Evolutionary conservation across 2,888 invertebrate species (phyloP), one percentile per base, ranked within the genome.

Genomic region (Philereme transversata): DNA sequence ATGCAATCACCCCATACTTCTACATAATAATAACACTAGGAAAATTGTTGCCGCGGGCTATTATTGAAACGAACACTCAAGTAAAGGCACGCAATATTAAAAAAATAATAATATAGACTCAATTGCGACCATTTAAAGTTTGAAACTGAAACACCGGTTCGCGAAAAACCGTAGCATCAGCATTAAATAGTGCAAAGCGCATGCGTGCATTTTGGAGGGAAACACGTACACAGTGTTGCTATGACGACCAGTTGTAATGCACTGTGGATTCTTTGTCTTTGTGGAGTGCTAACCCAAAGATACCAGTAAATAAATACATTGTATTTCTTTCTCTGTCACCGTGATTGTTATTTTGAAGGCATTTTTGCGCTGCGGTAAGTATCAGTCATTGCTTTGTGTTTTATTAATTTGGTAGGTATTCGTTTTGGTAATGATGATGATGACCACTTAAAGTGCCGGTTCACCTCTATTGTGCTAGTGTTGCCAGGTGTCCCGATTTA

Each of bases 151-250:
- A 22, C 22, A 22, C 1, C 22, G 22, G 1, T 22, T 46, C 34
- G 46, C 55, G 10, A 38, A 50, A 40, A 56, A 52, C 49, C 4
- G 53, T 52, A 59, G 49, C 52, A 59, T 59, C 59, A 49, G 50
- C 38, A 52, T 44, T 51, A 56, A 62, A 74, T 65, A 40, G 68
- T 54, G 56, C 62, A 68, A 67, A 75, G 87, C 90, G 90, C 90
- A 90, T 89, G 90, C 89, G 89, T 82, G 72, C 68, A 69, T 89
- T 89, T 90, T 90, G 90, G 90, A 90, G 90, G 90, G 89, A 91
- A 90, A 88, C 83, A 76, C 78, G 78, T 80, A 79, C 83, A 83
- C 88, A 86, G 82, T 84, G 88, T 89, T 82, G 81, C 77, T 81
- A 90, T 89, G 73, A 79, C 80, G 68, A 90, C 85, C 74, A 70